Conservation (phyloP, 2,888 invertebrate species). For the Thumatha senex region DNA sequence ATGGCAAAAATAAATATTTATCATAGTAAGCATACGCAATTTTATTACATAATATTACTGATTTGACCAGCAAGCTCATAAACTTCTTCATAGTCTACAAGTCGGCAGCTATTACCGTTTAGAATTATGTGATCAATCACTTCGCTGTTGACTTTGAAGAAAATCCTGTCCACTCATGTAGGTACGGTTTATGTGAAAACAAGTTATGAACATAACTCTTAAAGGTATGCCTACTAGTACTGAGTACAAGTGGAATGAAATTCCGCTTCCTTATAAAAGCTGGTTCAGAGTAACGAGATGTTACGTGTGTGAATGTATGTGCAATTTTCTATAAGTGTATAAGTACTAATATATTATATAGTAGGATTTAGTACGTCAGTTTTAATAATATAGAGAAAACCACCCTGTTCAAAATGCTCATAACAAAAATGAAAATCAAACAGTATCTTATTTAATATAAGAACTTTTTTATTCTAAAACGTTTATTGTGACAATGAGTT, state of each 20-base stretch:
- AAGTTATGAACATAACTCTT: constrained; percentile 23
- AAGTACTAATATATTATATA: too few species aligned
- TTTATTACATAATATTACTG: neutral
- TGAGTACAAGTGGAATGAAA: constrained; percentile 19
- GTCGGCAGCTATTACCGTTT: constrained; percentile 23
- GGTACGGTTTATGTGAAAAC: constrained; percentile 14
- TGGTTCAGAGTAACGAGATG: constrained; percentile 22
- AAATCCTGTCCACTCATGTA: constrained; percentile 20
- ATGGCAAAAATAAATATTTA: too few species aligned
- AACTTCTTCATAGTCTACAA: constrained; percentile 3
- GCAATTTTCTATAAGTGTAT: too few species aligned
- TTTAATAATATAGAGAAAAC: too few species aligned
- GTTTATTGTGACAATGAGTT: too few species aligned
- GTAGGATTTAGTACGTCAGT: too few species aligned
- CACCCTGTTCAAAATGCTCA: too few species aligned
- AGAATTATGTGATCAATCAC: constrained; percentile 30
- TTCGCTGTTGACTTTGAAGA: constrained; percentile 18
- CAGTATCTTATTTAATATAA: neutral
- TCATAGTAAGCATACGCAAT: neutral
- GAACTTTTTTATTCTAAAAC: too few species aligned
- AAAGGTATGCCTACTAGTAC: constrained; percentile 7
- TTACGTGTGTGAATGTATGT: neutral
- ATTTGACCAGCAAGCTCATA: constrained; percentile 13
- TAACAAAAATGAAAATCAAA: neutral
- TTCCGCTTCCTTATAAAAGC: constrained; percentile 56